Base-by-base conservation (phyloP, 1,140 invertebrate species). In the Oryctes rhinoceros region DNA sequence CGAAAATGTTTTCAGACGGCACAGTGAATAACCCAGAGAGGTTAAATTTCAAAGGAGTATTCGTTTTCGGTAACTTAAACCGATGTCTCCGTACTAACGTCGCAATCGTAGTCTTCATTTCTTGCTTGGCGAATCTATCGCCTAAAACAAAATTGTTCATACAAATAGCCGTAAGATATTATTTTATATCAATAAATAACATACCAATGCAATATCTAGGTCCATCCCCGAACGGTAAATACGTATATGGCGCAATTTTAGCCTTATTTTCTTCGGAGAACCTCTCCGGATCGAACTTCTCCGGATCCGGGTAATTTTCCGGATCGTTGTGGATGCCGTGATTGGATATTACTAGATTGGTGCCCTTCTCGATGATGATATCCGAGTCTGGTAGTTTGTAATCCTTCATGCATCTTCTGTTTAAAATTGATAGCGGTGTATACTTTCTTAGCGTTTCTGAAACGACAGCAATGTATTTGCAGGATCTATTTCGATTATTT, bases 231-330 rank as follows among this genome's bases (percentile, higher is more conserved):
- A 93, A 93, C 6, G 92, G 91, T 10, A 83, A 3, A 78, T 81
- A 79, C 0, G 81, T 74, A 76, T 15, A 80, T 2, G 78, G 78
- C 48, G 59, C 15, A 6, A 79, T 82, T 15, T 65, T 67, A 30
- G 65, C 76, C 13, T 37, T 91, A 86, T 89, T 88, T 82, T 91
- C 90, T 2, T 89, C 85, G 13, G 87, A 84, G 84, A 94, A 95
- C 81, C 93, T 87, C 53, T 93, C 91, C 0, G 94, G 94, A 86
- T 93, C 89, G 82, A 94, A 95, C 10, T 83, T 86, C 4, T 92
- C 88, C 4, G 94, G 94, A 81, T 94, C 88, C 3, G 90, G 88
- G 85, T 90, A 95, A 78, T 91, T 88, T n/a, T 89, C 86, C 1
- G 91, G 89, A 88, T 94, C 91, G 44, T 89, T 86, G 82, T 95